Conservation (phyloP, 2,113 vertebrate genomes). For the Nesoenas mayeri region DNA sequence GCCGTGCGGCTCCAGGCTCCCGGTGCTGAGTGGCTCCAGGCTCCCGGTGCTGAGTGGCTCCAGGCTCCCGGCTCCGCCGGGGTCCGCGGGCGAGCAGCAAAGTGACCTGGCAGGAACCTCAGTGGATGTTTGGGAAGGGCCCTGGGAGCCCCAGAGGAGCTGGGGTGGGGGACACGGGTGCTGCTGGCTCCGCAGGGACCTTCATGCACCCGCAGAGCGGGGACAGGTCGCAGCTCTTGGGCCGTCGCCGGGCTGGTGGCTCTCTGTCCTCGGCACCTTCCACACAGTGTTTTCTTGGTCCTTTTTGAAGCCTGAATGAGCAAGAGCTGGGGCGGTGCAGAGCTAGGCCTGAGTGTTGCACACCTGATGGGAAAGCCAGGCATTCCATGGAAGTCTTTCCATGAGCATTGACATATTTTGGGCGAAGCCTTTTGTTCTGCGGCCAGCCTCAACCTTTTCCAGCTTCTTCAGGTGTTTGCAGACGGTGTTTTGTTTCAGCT, state of each 20-base stretch:
- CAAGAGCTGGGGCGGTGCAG: neutral
- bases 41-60: no score
- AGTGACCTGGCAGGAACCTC: neutral
- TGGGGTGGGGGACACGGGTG: neutral
- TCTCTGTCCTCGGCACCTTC: rapidly evolving
- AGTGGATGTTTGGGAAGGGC: neutral
- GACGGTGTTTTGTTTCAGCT: neutral
- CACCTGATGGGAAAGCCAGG: constrained; percentile 18
- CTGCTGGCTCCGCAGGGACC: neutral
- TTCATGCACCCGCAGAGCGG: neutral
- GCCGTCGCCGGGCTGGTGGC: neutral
- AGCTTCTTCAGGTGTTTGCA: neutral
- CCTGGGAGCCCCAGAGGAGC: neutral
- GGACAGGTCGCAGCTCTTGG: neutral
- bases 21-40: no score
- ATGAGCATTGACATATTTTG: neutral
- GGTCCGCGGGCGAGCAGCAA: rapidly evolving
- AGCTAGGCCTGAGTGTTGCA: neutral
- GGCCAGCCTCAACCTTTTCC: neutral
- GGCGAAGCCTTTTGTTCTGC: neutral
- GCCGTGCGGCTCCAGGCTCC: neutral
- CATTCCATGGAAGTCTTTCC: neutral
- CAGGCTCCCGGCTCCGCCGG: neutral
- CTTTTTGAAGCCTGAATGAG: neutral
- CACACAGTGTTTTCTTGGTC: neutral